These are phyloP conservation scores for Portevinia maculata DNA, from an alignment of 2,888 invertebrate species.

Conservation along the genomic window DNA sequence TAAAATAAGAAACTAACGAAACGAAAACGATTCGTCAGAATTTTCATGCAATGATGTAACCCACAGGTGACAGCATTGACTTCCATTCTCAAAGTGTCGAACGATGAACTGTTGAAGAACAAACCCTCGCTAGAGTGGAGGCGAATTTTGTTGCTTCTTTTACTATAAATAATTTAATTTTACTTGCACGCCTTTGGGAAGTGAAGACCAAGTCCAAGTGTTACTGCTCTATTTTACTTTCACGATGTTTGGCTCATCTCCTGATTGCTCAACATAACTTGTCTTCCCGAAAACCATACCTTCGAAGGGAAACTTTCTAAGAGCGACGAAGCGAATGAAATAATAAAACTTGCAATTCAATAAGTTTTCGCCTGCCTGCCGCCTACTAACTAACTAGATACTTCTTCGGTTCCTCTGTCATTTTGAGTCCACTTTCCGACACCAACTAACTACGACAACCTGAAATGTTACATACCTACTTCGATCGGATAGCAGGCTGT, in stretches of 20 bases:
- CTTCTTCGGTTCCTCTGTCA: too few species aligned
- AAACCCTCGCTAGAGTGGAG: too few species aligned
- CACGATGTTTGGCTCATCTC: conserved; percentile 34
- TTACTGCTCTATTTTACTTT: background rate
- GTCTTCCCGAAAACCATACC: conserved; percentile 27
- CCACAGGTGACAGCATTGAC: too few species aligned
- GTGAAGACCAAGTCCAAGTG: too few species aligned
- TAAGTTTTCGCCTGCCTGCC: conserved; percentile 43
- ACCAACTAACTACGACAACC: conserved; percentile 11
- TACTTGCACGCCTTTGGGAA: conserved; percentile 16
- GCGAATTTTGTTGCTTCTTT: conserved; percentile 38
- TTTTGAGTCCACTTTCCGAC: conserved; percentile 7
- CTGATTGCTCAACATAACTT: conserved; percentile 43
- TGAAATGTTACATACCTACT: conserved; percentile 25
- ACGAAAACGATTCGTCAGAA: conserved; percentile 27
- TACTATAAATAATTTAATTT: conserved; percentile 59
- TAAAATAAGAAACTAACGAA: conserved; percentile 27
- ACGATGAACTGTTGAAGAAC: too few species aligned
- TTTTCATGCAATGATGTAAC: too few species aligned
- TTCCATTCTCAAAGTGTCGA: too few species aligned
- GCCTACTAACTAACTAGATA: background rate
- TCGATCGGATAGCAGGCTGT: conserved; percentile 7
- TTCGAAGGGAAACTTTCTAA: conserved; percentile 35
- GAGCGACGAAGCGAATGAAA: conserved; percentile 59
- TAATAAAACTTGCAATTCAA: conserved; percentile 68